Evolutionary conservation across 1,140 invertebrate genomes (phyloP).

Genomic region (Nephila pilipes): DNA sequence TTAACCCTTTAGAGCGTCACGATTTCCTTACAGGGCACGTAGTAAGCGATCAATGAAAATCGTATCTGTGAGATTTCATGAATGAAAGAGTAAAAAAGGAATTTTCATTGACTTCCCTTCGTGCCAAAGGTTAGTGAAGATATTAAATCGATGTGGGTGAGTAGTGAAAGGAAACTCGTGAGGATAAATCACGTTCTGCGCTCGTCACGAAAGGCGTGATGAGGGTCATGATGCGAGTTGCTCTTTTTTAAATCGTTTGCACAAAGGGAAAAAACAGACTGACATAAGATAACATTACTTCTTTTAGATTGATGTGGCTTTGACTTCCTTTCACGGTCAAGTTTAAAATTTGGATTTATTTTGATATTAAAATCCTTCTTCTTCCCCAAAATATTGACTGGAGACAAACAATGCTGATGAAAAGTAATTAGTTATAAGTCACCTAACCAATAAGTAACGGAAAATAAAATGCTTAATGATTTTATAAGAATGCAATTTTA

Average conservation of each 20-base stretch:
- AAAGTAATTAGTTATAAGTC: too few relatives aligned
- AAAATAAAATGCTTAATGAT: too few relatives aligned
- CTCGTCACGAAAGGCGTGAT: background rate
- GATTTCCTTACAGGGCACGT: background rate
- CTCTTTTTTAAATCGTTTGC: background rate
- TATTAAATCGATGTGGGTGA: constrained; percentile 9
- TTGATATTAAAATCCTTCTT: too few relatives aligned
- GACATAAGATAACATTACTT: background rate
- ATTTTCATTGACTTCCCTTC: background rate
- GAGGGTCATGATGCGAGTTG: background rate
- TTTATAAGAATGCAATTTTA: too few relatives aligned
- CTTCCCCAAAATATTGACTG: too few relatives aligned
- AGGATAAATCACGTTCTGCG: constrained; percentile 10
- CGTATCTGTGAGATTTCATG: background rate
- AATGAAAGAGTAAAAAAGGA: constrained; percentile 30
- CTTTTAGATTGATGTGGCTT: background rate
- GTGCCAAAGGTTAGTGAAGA: background rate
- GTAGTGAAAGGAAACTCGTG: background rate
- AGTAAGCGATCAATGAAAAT: constrained; percentile 5
- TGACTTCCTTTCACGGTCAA: too few relatives aligned
- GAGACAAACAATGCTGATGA: too few relatives aligned
- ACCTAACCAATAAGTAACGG: too few relatives aligned
- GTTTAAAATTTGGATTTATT: too few relatives aligned
- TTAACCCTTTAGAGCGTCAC: too few relatives aligned
- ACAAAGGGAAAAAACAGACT: background rate